These are phyloP conservation scores for Amiota minor DNA, from an alignment of 2,888 invertebrate species.

Conservation along the genomic window DNA sequence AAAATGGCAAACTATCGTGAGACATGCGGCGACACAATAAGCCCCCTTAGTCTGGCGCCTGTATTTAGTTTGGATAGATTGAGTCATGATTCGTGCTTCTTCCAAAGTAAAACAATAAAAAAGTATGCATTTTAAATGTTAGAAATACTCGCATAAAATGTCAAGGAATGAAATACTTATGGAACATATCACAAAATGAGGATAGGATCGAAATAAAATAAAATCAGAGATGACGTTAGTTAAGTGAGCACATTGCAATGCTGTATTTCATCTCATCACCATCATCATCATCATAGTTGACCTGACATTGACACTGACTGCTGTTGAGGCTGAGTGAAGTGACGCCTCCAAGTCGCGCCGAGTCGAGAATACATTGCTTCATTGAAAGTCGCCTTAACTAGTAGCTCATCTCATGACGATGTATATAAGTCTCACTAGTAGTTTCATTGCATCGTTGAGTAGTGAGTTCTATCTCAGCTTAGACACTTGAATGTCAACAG, in stretches of 20 bases:
- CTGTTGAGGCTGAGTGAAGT: not conserved
- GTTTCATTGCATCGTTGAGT: not conserved
- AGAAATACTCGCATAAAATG: too few relatives aligned
- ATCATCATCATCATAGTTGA: slow-evolving; percentile 8
- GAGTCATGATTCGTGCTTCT: not conserved
- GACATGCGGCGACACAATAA: too few relatives aligned
- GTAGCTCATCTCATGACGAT: too few relatives aligned
- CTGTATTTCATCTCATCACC: not conserved
- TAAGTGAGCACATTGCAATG: not conserved
- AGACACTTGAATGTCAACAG: not conserved
- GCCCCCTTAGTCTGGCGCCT: too few relatives aligned
- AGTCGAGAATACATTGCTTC: slow-evolving; percentile 37
- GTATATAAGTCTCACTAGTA: too few relatives aligned
- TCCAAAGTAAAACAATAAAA: not conserved
- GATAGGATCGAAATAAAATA: not conserved
- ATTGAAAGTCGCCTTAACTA: not conserved
- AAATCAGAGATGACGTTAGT: too few relatives aligned
- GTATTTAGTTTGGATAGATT: not conserved
- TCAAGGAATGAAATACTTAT: not conserved
- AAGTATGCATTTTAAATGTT: not conserved
- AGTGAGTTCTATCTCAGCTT: slow-evolving; percentile 17
- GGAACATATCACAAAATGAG: not conserved
- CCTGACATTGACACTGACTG: slow-evolving; percentile 47
- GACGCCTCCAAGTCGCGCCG: slow-evolving; percentile 29
- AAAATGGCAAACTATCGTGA: not conserved